A percentile compares a stretch with the other conserved stretches of the same genome.
These are phyloP conservation scores for Tragelaphus strepsiceros DNA, from an alignment of 2,113 vertebrate species.

Conservation along the genomic window DNA sequence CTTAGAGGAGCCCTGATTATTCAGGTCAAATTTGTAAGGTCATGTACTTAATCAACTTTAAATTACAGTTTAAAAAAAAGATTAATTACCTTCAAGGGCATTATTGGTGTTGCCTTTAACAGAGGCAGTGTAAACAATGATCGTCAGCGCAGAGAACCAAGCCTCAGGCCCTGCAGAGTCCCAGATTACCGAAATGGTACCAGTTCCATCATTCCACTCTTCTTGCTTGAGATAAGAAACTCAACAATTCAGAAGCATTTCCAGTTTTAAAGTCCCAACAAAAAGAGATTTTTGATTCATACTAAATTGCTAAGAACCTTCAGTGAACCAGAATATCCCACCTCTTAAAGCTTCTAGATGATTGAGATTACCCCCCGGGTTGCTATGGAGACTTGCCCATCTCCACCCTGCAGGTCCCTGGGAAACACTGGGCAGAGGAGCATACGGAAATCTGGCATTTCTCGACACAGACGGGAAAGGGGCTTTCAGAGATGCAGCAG, in stretches of 20 bases:
- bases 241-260: constrained; percentile 2
- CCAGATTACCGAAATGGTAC: background rate
- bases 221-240: background rate
- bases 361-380: background rate
- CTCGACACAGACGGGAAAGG: background rate
- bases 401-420: background rate
- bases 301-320: background rate
- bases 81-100: background rate
- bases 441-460: background rate
- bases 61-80: background rate
- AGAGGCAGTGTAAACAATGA: background rate
- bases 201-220: background rate
- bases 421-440: background rate
- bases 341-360: background rate
- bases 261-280: background rate
- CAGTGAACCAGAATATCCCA: background rate
- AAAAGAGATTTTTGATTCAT: background rate
- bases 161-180: background rate
- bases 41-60: constrained; percentile 15
- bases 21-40: constrained; percentile 26
- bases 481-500: background rate
- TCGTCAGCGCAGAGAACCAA: background rate
- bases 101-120: background rate
- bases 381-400: background rate
- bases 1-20: constrained; percentile 9